These are phyloP conservation scores for Leucoma salicis DNA, from an alignment of 2,888 invertebrate species.

Conservation along the genomic window DNA sequence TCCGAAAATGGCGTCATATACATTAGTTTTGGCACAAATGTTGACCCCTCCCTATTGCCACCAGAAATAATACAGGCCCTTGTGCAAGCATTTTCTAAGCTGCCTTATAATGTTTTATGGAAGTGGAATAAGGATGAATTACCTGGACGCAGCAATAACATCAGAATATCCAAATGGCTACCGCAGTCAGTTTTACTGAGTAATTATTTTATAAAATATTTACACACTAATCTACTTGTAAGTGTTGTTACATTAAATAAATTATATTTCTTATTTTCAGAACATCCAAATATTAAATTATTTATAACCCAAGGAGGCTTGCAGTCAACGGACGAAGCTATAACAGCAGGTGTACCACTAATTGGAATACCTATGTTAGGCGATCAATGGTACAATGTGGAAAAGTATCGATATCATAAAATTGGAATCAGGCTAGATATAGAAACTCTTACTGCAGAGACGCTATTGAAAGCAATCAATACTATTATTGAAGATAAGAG, in stretches of 20 bases:
- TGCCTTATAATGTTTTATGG: constrained; percentile 62
- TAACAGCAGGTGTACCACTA: constrained; percentile 57
- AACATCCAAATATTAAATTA: constrained; percentile 66
- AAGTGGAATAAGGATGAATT: constrained; percentile 52
- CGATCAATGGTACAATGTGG: constrained; percentile 60
- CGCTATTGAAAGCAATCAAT: constrained; percentile 32
- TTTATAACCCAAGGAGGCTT: constrained; percentile 72
- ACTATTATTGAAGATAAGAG: constrained; percentile 27
- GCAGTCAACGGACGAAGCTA: constrained; percentile 66
- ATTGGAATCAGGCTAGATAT: constrained; percentile 51
- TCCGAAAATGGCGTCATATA: constrained; percentile 41
- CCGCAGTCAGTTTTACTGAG: constrained; percentile 67
- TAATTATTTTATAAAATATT: constrained; percentile 23
- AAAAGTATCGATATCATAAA: constrained; percentile 38
- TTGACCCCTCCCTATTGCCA: constrained; percentile 42
- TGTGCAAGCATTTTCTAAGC: constrained; percentile 45
- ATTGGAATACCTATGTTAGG: constrained; percentile 60
- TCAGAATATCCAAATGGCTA: constrained; percentile 50
- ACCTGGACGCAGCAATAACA: constrained; percentile 40
- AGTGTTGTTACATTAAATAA: too few relatives aligned
- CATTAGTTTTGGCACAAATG: constrained; percentile 42
- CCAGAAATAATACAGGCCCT: constrained; percentile 41
- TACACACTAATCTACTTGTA: too few relatives aligned
- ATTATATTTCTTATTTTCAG: constrained; percentile 21
- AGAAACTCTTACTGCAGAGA: constrained; percentile 37